Percentiles rank a stretch among this genome's conserved stretches.
phyloP scores from a whole-genome alignment of 2,797 vertebrate species.

The Dermochelys coriacea region DNA sequence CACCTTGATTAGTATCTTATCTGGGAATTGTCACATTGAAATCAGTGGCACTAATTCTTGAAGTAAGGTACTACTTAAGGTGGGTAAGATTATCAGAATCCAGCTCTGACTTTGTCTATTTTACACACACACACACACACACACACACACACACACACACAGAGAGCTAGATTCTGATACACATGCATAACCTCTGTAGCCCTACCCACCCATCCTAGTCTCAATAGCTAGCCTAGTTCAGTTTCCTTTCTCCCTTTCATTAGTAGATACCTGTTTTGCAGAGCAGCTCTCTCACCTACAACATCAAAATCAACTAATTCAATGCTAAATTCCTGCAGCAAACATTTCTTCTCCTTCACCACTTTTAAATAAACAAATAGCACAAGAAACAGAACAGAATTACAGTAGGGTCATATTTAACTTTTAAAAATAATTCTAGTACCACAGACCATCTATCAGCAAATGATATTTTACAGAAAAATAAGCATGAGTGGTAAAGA shows the following conservation, averaged over 20 bases:
- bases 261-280: fast-evolving
- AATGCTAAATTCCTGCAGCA: neutral
- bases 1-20: neutral
- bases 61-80: fast-evolving
- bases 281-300: neutral
- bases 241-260: neutral
- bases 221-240: neutral
- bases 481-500: neutral
- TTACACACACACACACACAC: neutral
- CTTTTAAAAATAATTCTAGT: neutral
- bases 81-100: neutral
- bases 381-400: neutral
- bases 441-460: neutral
- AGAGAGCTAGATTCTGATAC: neutral
- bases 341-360: neutral
- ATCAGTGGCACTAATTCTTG: fast-evolving
- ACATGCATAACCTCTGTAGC: neutral
- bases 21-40: neutral
- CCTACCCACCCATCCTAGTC: fast-evolving
- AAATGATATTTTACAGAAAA: neutral
- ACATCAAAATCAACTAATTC: neutral
- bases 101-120: neutral
- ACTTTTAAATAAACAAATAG: neutral
- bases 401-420: neutral
- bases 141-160: neutral